Base-by-base conservation (phyloP, 2,888 invertebrate species). In the Metellina segmentata region DNA sequence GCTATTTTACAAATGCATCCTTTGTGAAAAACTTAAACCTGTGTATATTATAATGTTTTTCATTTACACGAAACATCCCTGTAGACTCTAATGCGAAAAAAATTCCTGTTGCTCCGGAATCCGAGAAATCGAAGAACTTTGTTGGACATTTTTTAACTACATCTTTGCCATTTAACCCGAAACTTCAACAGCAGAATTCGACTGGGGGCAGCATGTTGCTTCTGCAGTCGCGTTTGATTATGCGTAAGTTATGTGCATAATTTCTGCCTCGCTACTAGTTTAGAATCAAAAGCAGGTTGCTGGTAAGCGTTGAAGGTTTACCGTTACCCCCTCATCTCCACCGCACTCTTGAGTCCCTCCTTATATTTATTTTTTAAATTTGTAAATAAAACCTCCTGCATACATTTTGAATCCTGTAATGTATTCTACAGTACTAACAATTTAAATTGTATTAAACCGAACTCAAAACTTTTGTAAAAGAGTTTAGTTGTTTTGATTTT, bases 231-330 rank as follows among this genome's bases (percentile, higher is more conserved):
- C 11, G 20, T 72, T 20, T 72, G 72, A 72, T 72, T 72, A 34
- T 72, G 72, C 20, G 19, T 20, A 71, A 71, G 16, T 71, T 71
- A 71, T 71, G 71, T 20, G 20, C 71, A 71, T 71, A 71, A 71
- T 20, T 71, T 71, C 9, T 71, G 4, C 20, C 20, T 11, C 11
- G 7, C 20, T 19, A 34, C 20, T 11, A 6, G 20, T 72, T 72
- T 8, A 19, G 20, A 72, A 72, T 9, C 20, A 72, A 72, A 72
- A 20, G 20, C 16, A 19, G 20, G 9, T 34, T 19, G 7, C 20
- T 34, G 19, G 20, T 8, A 72, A 72, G 34, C 5, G 1, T 11
- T 34, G 19, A 11, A 20, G 20, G 11, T 72, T 72, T 20, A 7
- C 9, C 72, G 20, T n/a, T n/a, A n/a, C 20, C 20, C 34, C 20